Conservation (phyloP, 2,113 vertebrate genomes). For the Microcebus jonahi region DNA sequence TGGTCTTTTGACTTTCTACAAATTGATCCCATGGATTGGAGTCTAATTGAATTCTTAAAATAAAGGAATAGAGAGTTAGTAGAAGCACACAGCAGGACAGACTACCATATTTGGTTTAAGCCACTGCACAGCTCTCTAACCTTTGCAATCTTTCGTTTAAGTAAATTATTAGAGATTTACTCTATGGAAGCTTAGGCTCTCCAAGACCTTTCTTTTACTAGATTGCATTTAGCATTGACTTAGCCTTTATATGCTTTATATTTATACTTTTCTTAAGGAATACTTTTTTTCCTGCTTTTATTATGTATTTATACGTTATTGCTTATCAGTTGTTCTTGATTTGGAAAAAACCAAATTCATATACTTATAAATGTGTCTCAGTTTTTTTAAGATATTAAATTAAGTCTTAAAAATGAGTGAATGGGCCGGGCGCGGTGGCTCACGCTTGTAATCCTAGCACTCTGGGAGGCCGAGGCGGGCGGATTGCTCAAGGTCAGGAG, state of each 20-base stretch:
- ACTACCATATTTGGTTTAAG: neutral
- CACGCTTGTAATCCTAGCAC: too few relatives aligned
- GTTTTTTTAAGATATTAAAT: neutral
- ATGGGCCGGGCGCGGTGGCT: too few relatives aligned
- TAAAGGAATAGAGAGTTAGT: neutral
- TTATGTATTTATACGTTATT: neutral
- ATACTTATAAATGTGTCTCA: neutral
- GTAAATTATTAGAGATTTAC: neutral
- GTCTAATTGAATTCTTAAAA: neutral
- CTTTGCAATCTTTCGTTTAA: neutral
- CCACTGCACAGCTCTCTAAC: neutral
- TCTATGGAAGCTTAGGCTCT: neutral
- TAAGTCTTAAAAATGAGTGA: conserved; percentile 5
- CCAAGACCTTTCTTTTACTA: neutral
- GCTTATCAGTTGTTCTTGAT: conserved; percentile 15
- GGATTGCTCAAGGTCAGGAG: too few relatives aligned
- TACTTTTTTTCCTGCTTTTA: neutral
- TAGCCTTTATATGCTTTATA: neutral
- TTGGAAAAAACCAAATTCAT: neutral
- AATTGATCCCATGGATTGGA: neutral
- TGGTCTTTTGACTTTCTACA: neutral
- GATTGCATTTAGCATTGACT: conserved; percentile 25
- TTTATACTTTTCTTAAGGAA: conserved; percentile 3
- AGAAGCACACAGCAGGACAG: neutral
- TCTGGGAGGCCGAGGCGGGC: too few relatives aligned